Evolutionary conservation across 2,797 vertebrate genomes (phyloP), one percentile per base, ranked within the genome.

Genomic region (Clangula hyemalis): DNA sequence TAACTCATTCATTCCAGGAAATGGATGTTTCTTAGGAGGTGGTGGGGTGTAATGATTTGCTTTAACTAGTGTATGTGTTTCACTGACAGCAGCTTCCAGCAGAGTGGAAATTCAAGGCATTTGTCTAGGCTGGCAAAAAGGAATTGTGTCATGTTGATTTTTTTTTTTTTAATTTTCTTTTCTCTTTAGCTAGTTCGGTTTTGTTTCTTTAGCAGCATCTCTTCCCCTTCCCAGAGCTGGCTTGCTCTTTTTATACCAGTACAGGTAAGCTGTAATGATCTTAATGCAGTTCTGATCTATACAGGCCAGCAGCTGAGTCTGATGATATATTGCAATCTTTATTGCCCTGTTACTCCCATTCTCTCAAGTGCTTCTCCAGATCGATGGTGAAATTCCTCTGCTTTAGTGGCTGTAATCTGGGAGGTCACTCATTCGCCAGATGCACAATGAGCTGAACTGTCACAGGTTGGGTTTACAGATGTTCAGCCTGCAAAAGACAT

Each of bases 351-450:
- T 97, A 95, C 92, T 97, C 92, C 93, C 86, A 95, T 97, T 97
- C 97, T 97, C 95, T 95, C 96, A 97, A 98, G 95, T 96, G 90
- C 87, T 97, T 95, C 93, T 96, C 85, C 85, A 89, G 96, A 97
- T 97, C 94, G 77, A 95, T 97, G 94, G 80, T 69, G 87, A 95
- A 94, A 93, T 94, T 79, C 78, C 92, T 93, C 69, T 60, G 60
- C 73, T 95, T 95, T 82, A 94, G 90, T 83, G 92, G 94, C 85
- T 66, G 6, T 79, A 34, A 92, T 75, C 34, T 51, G 60, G 39
- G 73, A 79, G 76, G 80, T 75, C 92, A n/a, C 65, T 95, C 75
- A 51, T 87, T 96, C 78, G 57, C 90, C 79, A 96, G 34, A 91
- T 66, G 75, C 45, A 69, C 81, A 90, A 80, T 47, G 75, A 95